A percentile compares a stretch with the other conserved stretches of the same genome.
phyloP scores from a whole-genome alignment of 1,140 invertebrate genomes.

The Sinonovacula constricta region DNA sequence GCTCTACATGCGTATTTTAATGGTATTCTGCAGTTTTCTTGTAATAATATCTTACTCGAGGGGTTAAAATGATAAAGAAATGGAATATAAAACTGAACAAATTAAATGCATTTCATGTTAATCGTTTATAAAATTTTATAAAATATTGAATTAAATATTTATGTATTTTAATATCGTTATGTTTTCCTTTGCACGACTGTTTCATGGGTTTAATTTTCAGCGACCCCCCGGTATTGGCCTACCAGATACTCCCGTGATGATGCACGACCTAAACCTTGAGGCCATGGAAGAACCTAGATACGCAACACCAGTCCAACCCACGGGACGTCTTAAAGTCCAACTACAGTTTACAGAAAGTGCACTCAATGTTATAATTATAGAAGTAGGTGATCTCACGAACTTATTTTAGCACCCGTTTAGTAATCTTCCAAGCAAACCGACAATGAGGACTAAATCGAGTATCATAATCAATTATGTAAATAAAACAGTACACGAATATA shows the following conservation, averaged over 20 bases:
- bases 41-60: no score
- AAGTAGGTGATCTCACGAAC: no score
- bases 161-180: background rate
- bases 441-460: no score
- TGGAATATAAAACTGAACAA: background rate
- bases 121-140: background rate
- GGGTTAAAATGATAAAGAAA: no score
- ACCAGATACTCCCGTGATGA: constrained; percentile 72
- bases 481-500: no score
- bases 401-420: no score
- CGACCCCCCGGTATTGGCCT: constrained; percentile 66
- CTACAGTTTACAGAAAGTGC: constrained; percentile 67
- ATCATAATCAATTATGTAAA: no score
- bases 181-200: background rate
- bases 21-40: no score
- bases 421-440: no score
- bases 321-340: constrained; percentile 72
- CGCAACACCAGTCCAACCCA: constrained; percentile 68
- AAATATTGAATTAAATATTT: background rate
- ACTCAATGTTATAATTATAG: constrained; percentile 73
- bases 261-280: constrained; percentile 74
- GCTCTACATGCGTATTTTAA: no score
- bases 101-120: background rate
- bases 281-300: constrained; percentile 70
- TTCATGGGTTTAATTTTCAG: constrained; percentile 42